phyloP scores from a whole-genome alignment of 2,888 invertebrate species.

The Cheilosia vernalis region DNA sequence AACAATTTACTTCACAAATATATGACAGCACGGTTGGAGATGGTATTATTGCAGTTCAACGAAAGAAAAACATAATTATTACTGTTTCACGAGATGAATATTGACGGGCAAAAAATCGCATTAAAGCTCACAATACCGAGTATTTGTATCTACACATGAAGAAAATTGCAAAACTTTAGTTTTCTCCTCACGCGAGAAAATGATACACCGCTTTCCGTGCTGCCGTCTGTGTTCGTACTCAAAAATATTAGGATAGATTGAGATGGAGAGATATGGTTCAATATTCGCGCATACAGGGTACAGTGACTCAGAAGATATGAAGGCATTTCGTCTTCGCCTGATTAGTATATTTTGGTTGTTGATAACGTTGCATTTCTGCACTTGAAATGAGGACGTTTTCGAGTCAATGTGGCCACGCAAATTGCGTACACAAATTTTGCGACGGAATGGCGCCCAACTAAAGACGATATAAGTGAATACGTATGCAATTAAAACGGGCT shows the following conservation, averaged over 20 bases:
- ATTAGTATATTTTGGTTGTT: not conserved
- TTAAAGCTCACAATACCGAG: constrained; percentile 72
- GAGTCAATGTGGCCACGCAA: not conserved
- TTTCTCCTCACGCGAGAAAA: constrained; percentile 68
- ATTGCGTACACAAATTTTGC: not conserved
- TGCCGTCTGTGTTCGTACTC: constrained; percentile 57
- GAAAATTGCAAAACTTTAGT: constrained; percentile 68
- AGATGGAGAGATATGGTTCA: constrained; percentile 62
- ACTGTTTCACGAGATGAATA: constrained; percentile 70
- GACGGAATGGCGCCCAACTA: not conserved
- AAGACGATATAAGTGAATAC: not conserved
- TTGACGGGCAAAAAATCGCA: constrained; percentile 66
- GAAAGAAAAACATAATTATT: constrained; percentile 56
- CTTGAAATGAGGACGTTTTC: too few relatives aligned
- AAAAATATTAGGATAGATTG: constrained; percentile 70
- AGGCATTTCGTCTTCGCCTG: not conserved
- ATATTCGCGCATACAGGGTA: constrained; percentile 62
- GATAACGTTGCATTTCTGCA: too few relatives aligned
- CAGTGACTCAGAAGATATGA: constrained; percentile 54
- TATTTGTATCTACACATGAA: constrained; percentile 73
- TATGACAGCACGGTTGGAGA: not conserved
- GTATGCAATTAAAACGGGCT: too few relatives aligned
- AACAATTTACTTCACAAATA: constrained; percentile 19
- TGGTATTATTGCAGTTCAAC: constrained; percentile 39
- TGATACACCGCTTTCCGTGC: constrained; percentile 65